Conservation (phyloP, 1,140 invertebrate genomes). For the Apis dorsata region DNA sequence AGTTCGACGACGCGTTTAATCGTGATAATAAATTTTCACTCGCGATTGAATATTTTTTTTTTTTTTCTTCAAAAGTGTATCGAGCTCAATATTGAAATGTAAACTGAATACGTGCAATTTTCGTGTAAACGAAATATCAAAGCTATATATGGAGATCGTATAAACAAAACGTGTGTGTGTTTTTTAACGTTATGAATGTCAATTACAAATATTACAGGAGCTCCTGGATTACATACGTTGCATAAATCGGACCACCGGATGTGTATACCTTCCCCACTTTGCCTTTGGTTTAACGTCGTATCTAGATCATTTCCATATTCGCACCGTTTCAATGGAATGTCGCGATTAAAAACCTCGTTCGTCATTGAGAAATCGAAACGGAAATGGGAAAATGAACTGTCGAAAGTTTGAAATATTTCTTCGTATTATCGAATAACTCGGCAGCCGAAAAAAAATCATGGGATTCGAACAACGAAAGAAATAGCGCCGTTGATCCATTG, state of each 20-base stretch:
- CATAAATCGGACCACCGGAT: constrained; percentile 7
- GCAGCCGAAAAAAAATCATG: background rate
- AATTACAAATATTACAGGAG: constrained; percentile 22
- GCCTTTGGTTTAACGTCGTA: background rate
- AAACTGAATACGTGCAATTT: background rate
- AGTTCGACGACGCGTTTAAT: background rate
- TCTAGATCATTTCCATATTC: constrained; percentile 30
- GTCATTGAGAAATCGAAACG: background rate
- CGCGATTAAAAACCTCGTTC: background rate
- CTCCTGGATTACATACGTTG: background rate
- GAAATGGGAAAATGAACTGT: background rate
- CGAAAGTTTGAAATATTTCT: background rate
- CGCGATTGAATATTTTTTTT: no score
- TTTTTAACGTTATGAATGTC: background rate
- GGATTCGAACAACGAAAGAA: background rate
- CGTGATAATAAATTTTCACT: background rate
- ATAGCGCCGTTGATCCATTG: no score
- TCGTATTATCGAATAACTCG: background rate
- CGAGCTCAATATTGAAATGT: no score
- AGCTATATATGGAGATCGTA: background rate
- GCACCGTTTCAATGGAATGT: background rate
- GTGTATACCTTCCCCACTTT: background rate
- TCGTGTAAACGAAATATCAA: background rate
- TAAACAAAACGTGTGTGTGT: background rate
- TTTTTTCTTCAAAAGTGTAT: no score